phyloP scores from a whole-genome alignment of 2,797 vertebrate genomes.

The Botia kubotai region DNA sequence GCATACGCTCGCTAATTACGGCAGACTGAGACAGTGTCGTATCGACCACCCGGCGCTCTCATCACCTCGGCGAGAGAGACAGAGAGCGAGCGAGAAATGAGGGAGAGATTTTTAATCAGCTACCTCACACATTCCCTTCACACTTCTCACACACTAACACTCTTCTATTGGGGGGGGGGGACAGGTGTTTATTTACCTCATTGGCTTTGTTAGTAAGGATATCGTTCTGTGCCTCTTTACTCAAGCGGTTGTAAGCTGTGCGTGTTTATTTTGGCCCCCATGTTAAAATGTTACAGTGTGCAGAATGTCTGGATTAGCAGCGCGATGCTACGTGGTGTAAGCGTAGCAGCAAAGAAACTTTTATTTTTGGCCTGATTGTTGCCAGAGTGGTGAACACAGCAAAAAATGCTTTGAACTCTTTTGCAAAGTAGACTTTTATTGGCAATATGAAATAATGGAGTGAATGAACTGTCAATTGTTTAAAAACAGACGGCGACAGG shows the following conservation, averaged over 20 bases:
- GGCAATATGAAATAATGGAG: too few species aligned
- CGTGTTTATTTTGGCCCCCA: background rate
- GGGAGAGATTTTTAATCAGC: constrained; percentile 56
- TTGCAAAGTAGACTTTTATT: too few species aligned
- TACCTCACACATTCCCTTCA: constrained; percentile 58
- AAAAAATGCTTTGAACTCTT: too few species aligned
- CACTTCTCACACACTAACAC: constrained; percentile 42
- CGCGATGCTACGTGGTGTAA: too few species aligned
- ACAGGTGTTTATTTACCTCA: constrained; percentile 48
- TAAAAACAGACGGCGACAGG: too few species aligned
- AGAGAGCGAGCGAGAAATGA: constrained; percentile 31
- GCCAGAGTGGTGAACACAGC: too few species aligned
- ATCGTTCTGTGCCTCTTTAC: background rate
- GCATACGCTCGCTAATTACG: constrained; percentile 57
- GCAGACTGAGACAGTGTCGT: constrained; percentile 51
- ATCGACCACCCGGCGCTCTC: constrained; percentile 58
- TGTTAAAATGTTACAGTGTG: background rate
- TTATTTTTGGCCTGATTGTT: too few species aligned
- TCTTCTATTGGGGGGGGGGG: constrained; percentile 11
- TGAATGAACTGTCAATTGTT: too few species aligned
- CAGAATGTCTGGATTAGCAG: background rate
- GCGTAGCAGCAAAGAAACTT: too few species aligned
- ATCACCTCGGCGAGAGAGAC: constrained; percentile 51
- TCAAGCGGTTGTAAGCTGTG: background rate
- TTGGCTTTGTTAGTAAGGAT: constrained; percentile 34